These are phyloP conservation scores for Nannospalax galili DNA, from an alignment of 2,113 vertebrate genomes.

Conservation along the genomic window DNA sequence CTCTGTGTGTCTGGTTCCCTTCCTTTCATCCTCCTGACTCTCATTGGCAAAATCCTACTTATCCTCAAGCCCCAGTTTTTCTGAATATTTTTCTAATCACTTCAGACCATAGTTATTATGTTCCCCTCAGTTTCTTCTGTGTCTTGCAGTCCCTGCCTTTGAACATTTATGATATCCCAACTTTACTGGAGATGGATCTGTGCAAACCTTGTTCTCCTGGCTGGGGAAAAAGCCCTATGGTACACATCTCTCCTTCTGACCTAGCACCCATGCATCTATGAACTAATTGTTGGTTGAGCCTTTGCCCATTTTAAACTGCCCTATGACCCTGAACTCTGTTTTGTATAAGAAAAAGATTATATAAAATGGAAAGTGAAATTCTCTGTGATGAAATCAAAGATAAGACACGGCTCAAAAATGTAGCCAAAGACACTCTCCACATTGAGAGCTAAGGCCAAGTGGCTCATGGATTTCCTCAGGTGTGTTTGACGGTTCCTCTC, in stretches of 20 bases:
- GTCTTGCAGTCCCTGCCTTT: neutral
- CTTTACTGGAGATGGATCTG: neutral
- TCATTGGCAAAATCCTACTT: neutral
- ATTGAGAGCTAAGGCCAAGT: neutral
- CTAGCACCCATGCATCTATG: neutral
- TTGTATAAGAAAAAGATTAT: neutral
- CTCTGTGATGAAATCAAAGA: neutral
- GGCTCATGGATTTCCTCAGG: neutral
- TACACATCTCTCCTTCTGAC: neutral
- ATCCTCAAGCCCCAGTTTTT: constrained; percentile 10
- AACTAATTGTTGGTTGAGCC: neutral
- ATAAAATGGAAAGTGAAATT: neutral
- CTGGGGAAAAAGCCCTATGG: neutral
- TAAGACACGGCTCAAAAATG: no score
- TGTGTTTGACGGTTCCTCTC: accelerated
- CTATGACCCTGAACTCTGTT: neutral
- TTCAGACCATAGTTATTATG: constrained; percentile 12
- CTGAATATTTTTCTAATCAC: constrained; percentile 48
- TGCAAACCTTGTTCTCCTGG: neutral
- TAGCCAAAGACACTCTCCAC: no score
- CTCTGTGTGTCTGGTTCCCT: neutral
- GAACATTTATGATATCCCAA: neutral
- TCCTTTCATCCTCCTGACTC: constrained; percentile 41
- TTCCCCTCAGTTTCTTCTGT: neutral
- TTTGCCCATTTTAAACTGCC: neutral